Base-by-base conservation (phyloP, 2,113 vertebrate genomes). In the Campylomormyrus tamandua region DNA sequence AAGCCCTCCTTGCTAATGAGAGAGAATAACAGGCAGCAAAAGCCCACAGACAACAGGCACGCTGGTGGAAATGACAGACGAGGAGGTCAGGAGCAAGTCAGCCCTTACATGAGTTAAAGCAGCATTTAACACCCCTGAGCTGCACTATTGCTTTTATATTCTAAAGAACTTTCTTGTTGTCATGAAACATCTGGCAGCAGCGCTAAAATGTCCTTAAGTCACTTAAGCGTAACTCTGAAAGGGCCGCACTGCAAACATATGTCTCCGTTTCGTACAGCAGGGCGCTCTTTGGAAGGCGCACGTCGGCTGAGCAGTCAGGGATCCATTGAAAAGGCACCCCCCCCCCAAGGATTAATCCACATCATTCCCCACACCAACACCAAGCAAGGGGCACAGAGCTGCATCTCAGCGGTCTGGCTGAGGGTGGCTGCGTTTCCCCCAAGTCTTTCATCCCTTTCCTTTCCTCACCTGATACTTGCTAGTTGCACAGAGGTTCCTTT, bases 1-100 rank as follows among this genome's bases (percentile, higher is more conserved):
- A 91, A 87, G 93, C 90, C 90, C 93, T 92, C 92, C 91, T 49
- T 91, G 90, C 35, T 74, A 50, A 11, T 46, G 15, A 87, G 62
- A 90, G 8, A 89, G 15, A 58, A 77, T 87, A 17, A 52, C 24
- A 53, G 35, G 50, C 50, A 89, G 49, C n/a, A 17, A 39, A 17
- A 35, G 13, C 13, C 83, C 0, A 0, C 9, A 27, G 83, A 50
- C 45, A 46, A 50, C 11, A 49, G 24, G 48, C 21, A 50, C 21
- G 4, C 45, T 50, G 46, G 83, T 3, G n/a, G 83, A 86, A 50
- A 46, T 86, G 9, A 5, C 46, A 27, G 74, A 31, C 0, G 4
- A 80, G 21, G 83, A 1, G 74, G 31, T 42, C 35, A 17, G 31
- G 0, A 35, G 35, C 35, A 80, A 80, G 74, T 39, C 70, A 77